Percentiles rank a stretch among this genome's conserved stretches.
phyloP scores from a whole-genome alignment of 2,113 vertebrate species.

The Psilopsiagon aymara region DNA sequence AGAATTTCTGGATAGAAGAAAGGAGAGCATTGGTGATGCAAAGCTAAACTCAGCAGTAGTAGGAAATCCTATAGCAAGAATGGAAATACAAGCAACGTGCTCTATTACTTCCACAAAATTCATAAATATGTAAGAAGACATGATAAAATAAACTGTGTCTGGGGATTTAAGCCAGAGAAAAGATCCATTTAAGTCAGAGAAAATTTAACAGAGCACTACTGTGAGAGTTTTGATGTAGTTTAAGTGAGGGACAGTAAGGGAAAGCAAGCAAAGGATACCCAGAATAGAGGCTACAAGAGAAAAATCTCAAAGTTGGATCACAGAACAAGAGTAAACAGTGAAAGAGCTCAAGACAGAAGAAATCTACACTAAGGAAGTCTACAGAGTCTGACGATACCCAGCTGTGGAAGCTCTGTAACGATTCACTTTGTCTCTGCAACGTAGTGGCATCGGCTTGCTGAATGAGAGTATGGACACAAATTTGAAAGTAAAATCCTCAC shows the following conservation, averaged over 20 bases:
- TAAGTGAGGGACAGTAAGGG: neutral
- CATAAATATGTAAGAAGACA: neutral
- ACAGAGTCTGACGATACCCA: neutral
- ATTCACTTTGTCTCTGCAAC: neutral
- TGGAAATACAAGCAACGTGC: neutral
- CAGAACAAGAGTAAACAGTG: neutral
- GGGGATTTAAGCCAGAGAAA: neutral
- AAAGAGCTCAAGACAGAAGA: neutral
- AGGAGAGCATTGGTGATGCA: neutral
- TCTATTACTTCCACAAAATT: neutral
- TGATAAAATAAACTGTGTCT: neutral
- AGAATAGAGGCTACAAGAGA: neutral
- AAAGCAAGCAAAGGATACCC: neutral
- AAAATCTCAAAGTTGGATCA: neutral
- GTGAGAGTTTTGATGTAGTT: neutral
- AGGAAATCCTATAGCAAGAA: neutral
- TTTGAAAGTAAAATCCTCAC: neutral
- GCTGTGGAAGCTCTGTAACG: neutral
- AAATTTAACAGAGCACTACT: neutral
- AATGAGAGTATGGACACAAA: neutral
- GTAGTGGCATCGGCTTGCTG: neutral
- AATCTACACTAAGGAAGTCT: neutral
- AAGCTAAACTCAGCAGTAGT: neutral
- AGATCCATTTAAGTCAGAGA: neutral
- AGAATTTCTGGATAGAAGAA: neutral